Evolutionary conservation across 2,113 vertebrate genomes (phyloP).

Genomic region (Pachycephala philippinensis): DNA sequence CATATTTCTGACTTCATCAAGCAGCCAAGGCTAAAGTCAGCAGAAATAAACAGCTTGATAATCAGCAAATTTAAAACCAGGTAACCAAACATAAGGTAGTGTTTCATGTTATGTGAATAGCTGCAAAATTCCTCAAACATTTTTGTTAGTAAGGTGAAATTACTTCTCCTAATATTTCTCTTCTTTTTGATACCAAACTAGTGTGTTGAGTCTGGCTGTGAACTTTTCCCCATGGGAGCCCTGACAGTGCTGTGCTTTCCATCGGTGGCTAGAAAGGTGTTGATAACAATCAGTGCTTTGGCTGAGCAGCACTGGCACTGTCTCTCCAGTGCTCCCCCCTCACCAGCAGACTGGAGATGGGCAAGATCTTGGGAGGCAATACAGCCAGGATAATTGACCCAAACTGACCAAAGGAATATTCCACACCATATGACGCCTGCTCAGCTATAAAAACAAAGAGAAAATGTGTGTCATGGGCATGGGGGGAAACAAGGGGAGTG

Average conservation of each 20-base stretch:
- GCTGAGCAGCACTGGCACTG: not conserved
- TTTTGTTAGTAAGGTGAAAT: not conserved
- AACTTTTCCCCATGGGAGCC: not conserved
- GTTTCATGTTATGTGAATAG: not conserved
- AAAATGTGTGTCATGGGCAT: not conserved
- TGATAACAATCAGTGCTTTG: not conserved
- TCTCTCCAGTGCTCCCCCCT: no score
- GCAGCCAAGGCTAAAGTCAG: slow-evolving; percentile 5
- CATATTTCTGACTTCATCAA: slow-evolving; percentile 47
- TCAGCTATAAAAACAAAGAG: not conserved
- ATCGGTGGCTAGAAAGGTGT: rapidly evolving
- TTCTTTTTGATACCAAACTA: not conserved
- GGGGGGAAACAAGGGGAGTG: no score
- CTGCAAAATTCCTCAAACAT: not conserved
- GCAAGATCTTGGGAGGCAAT: no score
- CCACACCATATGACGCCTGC: rapidly evolving
- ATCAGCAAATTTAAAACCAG: slow-evolving; percentile 16
- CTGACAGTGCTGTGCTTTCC: not conserved
- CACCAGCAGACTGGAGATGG: no score
- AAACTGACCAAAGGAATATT: not conserved
- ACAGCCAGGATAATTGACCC: not conserved
- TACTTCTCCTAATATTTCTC: not conserved
- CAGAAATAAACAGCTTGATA: slow-evolving; percentile 33
- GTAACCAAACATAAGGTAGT: not conserved
- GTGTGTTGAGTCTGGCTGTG: not conserved